phyloP scores from a whole-genome alignment of 2,113 vertebrate species.

The Nipponia nippon region DNA sequence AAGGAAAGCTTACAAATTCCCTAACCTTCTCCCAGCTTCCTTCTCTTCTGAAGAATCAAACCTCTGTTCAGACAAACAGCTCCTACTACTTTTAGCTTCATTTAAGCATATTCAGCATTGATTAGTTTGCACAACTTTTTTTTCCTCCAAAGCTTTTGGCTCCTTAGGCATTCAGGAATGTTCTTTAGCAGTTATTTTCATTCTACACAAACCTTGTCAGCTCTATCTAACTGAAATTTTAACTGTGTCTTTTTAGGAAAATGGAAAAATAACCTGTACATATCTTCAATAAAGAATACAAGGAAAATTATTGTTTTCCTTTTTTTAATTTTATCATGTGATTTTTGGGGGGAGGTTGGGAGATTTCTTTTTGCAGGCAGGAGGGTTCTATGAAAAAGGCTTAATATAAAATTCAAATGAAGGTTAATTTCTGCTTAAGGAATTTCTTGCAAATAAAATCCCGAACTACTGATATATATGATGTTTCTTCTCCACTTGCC shows the following conservation, averaged over 20 bases:
- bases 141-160: neutral
- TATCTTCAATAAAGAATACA: neutral
- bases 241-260: neutral
- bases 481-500: neutral
- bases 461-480: neutral
- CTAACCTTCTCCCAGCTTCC: neutral
- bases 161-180: neutral
- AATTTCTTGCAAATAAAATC: neutral
- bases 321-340: neutral
- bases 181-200: neutral
- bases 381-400: neutral
- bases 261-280: neutral
- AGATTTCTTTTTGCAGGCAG: neutral
- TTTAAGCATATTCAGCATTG: neutral
- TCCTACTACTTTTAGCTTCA: neutral
- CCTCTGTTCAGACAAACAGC: neutral
- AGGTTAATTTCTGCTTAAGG: neutral
- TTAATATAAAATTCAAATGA: neutral
- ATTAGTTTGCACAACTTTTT: neutral
- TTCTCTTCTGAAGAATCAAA: neutral
- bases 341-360: neutral
- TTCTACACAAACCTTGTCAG: neutral
- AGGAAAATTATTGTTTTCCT: neutral
- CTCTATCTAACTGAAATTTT: neutral
- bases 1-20: neutral